These are phyloP conservation scores for Plutomurus gul DNA, from an alignment of 1,140 invertebrate genomes.

Conservation along the genomic window DNA sequence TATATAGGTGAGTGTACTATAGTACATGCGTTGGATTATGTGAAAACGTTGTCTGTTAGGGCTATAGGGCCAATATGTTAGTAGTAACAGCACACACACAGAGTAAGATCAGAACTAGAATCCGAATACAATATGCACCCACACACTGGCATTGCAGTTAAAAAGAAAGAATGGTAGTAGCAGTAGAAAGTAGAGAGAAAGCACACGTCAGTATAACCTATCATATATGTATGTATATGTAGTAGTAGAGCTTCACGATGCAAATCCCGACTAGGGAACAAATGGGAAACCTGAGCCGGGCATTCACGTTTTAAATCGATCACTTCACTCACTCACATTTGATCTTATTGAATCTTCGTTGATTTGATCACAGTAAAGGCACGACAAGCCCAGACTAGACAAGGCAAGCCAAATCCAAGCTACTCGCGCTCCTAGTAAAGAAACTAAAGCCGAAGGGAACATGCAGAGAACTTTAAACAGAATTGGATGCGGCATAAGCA, in stretches of 20 bases:
- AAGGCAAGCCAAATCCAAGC: not conserved
- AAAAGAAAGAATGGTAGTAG: too few species aligned
- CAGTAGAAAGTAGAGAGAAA: not conserved
- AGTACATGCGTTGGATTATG: too few species aligned
- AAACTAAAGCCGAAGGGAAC: not conserved
- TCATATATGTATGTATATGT: not conserved
- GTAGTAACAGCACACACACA: too few species aligned
- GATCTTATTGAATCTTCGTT: constrained; percentile 34
- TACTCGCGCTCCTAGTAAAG: not conserved
- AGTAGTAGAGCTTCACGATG: not conserved
- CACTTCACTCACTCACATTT: constrained; percentile 32
- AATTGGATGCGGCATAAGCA: constrained; percentile 12
- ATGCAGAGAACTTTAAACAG: constrained; percentile 24
- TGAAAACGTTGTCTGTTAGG: too few species aligned
- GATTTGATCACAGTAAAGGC: constrained; percentile 20
- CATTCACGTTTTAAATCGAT: constrained; percentile 29
- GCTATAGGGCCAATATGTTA: too few species aligned
- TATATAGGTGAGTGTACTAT: too few species aligned
- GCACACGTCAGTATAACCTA: not conserved
- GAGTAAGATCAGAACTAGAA: too few species aligned
- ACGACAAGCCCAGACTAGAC: not conserved
- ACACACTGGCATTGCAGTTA: too few species aligned
- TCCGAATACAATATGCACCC: too few species aligned
- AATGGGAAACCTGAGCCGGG: constrained; percentile 30
- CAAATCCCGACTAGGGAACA: constrained; percentile 12